A percentile compares a stretch with the other conserved stretches of the same genome.
Conservation (phyloP, 2,113 vertebrate species). For the Atlantisia rogersi region DNA sequence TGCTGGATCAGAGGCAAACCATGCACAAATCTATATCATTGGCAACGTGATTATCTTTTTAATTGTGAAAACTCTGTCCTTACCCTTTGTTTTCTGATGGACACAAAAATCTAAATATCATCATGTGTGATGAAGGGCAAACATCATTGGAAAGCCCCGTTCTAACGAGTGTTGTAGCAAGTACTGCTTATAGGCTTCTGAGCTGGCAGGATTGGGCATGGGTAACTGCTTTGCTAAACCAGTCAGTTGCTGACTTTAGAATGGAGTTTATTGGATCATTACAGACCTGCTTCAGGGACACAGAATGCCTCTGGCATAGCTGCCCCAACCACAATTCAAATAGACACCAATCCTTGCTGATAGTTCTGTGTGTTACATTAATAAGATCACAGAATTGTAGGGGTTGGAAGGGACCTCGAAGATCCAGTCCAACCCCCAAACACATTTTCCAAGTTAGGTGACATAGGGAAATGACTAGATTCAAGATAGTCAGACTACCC, state of each 20-base stretch:
- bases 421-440: neutral
- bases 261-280: neutral
- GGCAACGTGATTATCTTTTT: constrained; percentile 42
- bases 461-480: neutral
- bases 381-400: too few species aligned
- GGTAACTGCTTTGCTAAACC: neutral
- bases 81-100: neutral
- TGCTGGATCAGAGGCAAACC: neutral
- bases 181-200: accelerated
- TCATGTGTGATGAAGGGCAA: neutral
- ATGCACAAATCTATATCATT: constrained; percentile 16
- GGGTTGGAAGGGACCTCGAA: too few species aligned
- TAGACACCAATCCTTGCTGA: neutral
- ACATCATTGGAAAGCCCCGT: accelerated
- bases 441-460: neutral
- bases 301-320: neutral
- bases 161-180: neutral
- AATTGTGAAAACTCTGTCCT: neutral
- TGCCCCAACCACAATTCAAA: neutral
- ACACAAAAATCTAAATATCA: neutral
- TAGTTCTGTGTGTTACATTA: accelerated
- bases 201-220: neutral
- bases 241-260: neutral
- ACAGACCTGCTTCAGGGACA: neutral
- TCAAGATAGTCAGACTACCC: neutral